These are phyloP conservation scores for Ellobium chinense DNA, from an alignment of 2,888 invertebrate genomes.

Conservation along the genomic window DNA sequence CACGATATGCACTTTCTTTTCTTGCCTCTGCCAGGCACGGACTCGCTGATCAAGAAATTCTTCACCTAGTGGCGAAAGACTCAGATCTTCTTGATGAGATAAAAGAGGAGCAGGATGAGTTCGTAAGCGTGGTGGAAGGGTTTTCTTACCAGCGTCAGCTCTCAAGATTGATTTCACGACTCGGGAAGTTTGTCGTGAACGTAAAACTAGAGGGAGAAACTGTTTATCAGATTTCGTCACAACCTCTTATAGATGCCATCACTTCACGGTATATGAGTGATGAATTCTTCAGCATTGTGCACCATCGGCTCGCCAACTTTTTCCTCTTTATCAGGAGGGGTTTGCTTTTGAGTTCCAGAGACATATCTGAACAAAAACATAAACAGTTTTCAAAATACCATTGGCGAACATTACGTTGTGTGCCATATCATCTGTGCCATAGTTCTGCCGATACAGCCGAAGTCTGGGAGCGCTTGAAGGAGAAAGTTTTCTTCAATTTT, in stretches of 20 bases:
- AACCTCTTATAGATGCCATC: slow-evolving; percentile 38
- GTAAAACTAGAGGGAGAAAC: slow-evolving; percentile 53
- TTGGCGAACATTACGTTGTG: slow-evolving; percentile 52
- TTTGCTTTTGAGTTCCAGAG: slow-evolving; percentile 49
- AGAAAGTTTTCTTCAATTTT: slow-evolving; percentile 52
- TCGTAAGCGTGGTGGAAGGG: slow-evolving; percentile 51
- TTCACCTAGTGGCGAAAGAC: slow-evolving; percentile 49
- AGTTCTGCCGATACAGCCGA: slow-evolving; percentile 41
- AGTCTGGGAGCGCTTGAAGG: slow-evolving; percentile 50
- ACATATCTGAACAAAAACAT: slow-evolving; percentile 48
- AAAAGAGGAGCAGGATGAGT: slow-evolving; percentile 45
- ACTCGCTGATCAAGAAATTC: slow-evolving; percentile 50
- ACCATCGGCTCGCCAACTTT: slow-evolving; percentile 50
- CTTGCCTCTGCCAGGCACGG: slow-evolving; percentile 48
- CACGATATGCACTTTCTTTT: slow-evolving; percentile 48
- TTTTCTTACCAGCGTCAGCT: slow-evolving; percentile 53
- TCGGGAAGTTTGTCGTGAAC: slow-evolving; percentile 45
- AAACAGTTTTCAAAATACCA: slow-evolving; percentile 45
- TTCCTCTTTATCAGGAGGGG: slow-evolving; percentile 52
- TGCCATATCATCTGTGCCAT: slow-evolving; percentile 54
- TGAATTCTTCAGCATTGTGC: slow-evolving; percentile 44
- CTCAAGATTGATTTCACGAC: slow-evolving; percentile 41
- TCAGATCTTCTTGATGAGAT: slow-evolving; percentile 48
- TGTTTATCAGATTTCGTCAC: slow-evolving; percentile 36
- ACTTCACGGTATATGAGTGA: slow-evolving; percentile 44